Evolutionary conservation across 2,797 vertebrate species (phyloP), one percentile per base, ranked within the genome.

Genomic region (Poeciliopsis presidionis): DNA sequence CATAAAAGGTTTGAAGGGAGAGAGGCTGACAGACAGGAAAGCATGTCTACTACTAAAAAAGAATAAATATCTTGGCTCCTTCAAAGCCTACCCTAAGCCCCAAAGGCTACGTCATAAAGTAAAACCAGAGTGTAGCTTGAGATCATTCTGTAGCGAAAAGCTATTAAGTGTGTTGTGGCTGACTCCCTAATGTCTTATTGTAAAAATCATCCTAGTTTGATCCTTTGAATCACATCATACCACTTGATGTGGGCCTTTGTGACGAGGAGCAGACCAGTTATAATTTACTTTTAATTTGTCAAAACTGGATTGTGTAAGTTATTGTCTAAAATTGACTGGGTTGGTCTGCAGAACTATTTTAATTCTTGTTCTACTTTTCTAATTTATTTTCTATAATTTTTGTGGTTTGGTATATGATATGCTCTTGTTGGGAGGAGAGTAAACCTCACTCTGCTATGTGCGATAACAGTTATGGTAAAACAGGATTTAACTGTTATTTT

Each of bases 61-160:
- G 30, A 63, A 63, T 78, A 84, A 81, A 90, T 78, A 81, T 83
- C 75, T 82, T 84, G 86, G 73, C 72, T 83, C 78, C 73, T 81
- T 61, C 14, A 77, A 65, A 85, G 71, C 72, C 59, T 57, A 67
- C 49, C 79, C 18, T 71, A 49, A 79, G 75, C 47, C 57, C 81
- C 61, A 73, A 75, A 61, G 76, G 65, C 80, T 72, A 76, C 74
- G 69, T 86, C 61, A 74, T 78, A 77, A 89, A 88, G 75, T 71
- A 30, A 77, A 80, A 81, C 84, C 49, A 67, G 76, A 87, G 63
- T 22, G 30, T 84, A 80, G 78, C 87, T 85, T 82, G 81, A 78
- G 83, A 73, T 86, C 76, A 84, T 85, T 91, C 83, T 90, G 82
- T 72, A 86, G 87, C 84, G 76, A 79, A 67, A 67, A 65, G 61